These are phyloP conservation scores for Orycteropus afer DNA, from an alignment of 2,113 vertebrate species.

Conservation along the genomic window DNA sequence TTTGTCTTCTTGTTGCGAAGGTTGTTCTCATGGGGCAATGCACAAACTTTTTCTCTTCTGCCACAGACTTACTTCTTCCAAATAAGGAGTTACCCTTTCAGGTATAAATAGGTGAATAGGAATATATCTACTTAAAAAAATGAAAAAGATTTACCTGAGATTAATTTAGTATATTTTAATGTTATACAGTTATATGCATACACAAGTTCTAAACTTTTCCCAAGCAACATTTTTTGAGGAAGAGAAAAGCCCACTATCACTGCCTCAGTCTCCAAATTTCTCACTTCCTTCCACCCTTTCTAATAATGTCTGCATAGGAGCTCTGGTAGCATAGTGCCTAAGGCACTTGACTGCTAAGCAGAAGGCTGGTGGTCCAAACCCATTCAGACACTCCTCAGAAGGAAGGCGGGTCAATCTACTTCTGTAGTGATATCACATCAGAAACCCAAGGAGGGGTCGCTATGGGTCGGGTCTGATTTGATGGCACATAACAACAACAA, in stretches of 20 bases:
- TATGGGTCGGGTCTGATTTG: too few species aligned
- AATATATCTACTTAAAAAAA: too few species aligned
- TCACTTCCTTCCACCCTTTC: neutral
- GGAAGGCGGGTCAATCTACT: too few species aligned
- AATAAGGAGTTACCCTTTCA: neutral
- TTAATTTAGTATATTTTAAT: neutral
- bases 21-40: neutral
- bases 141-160: neutral
- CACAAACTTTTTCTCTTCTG: neutral
- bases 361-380: too few species aligned
- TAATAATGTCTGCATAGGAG: neutral
- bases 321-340: too few species aligned
- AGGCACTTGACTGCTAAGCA: too few species aligned
- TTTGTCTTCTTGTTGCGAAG: neutral
- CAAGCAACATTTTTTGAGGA: neutral
- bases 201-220: neutral
- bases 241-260: neutral
- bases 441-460: too few species aligned
- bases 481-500: too few species aligned
- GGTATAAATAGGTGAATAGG: too few species aligned
- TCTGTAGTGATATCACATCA: too few species aligned
- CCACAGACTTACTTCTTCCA: neutral
- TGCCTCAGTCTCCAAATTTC: accelerated
- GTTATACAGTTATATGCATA: neutral
- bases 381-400: too few species aligned